Evolutionary conservation across 1,140 invertebrate genomes (phyloP).

Genomic region (Venturia canescens): DNA sequence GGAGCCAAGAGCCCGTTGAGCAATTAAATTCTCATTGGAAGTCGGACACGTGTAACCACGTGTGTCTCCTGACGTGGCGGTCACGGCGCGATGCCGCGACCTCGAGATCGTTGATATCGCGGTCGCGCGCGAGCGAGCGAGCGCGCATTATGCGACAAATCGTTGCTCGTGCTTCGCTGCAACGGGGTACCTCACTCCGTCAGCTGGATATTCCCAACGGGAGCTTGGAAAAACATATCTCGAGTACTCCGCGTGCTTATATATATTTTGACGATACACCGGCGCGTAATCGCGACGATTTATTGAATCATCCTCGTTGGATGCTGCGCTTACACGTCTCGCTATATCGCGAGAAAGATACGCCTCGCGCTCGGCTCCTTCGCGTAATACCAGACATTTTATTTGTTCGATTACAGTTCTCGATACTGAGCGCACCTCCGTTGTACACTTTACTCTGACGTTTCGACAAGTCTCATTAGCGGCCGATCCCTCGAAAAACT

Average conservation of each 20-base stretch:
- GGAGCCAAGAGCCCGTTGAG: conserved; percentile 54
- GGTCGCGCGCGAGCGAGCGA: conserved; percentile 46
- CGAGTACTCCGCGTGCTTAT: not conserved
- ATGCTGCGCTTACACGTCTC: not conserved
- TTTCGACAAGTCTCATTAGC: conserved; percentile 6
- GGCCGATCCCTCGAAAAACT: not conserved
- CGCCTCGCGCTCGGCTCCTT: not conserved
- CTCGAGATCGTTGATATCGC: conserved; percentile 73
- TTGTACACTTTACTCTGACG: conserved; percentile 3
- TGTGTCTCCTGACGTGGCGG: conserved; percentile 68
- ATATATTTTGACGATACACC: not conserved
- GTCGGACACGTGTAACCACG: conserved; percentile 70
- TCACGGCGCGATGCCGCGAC: conserved; percentile 68
- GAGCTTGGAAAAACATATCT: conserved; percentile 9
- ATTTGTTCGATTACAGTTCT: not conserved
- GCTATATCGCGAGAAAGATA: not conserved
- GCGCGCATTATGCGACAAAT: conserved; percentile 68
- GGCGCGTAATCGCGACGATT: conserved; percentile 31
- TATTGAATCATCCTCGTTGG: conserved; percentile 36
- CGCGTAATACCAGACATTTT: conserved; percentile 4
- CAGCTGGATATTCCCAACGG: conserved; percentile 23
- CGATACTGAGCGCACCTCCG: not conserved
- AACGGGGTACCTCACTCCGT: conserved; percentile 11
- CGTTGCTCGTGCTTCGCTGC: conserved; percentile 42
- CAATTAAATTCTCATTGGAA: conserved; percentile 74